phyloP scores from a whole-genome alignment of 2,888 invertebrate genomes.

The Troides aeacus region DNA sequence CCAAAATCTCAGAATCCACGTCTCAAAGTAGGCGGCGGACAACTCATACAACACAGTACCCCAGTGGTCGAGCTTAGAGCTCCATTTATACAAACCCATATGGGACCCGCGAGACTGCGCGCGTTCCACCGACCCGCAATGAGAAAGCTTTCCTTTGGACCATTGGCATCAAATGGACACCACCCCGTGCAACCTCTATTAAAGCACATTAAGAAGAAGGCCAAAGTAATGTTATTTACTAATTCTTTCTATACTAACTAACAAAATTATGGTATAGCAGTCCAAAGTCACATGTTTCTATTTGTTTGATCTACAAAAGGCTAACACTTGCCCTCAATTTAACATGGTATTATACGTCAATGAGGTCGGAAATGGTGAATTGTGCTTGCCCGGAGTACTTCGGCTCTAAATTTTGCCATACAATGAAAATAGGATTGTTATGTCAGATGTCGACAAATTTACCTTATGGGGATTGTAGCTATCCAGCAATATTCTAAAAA shows the following conservation, averaged over 20 bases:
- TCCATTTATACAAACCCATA: slow-evolving; percentile 97
- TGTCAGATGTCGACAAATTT: too few species aligned
- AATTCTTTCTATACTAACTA: background rate
- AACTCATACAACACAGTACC: slow-evolving; percentile 97
- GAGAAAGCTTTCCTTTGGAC: slow-evolving; percentile 92
- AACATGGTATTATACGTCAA: too few species aligned
- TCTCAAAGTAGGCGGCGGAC: slow-evolving; percentile 93
- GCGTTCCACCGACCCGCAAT: slow-evolving; percentile 96
- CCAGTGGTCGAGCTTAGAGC: slow-evolving; percentile 96
- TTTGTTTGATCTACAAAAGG: too few species aligned
- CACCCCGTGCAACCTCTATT: slow-evolving; percentile 91
- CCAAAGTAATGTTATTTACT: slow-evolving; percentile 78
- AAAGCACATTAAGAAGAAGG: slow-evolving; percentile 95
- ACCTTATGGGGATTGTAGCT: too few species aligned
- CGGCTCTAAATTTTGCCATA: too few species aligned
- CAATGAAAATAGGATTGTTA: too few species aligned
- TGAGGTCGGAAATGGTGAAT: too few species aligned
- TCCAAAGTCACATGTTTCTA: too few species aligned
- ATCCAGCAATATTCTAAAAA: too few species aligned
- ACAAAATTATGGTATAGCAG: background rate
- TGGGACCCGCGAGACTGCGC: slow-evolving; percentile 86
- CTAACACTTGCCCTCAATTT: too few species aligned
- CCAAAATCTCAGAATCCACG: slow-evolving; percentile 91
- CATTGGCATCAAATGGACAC: slow-evolving; percentile 84
- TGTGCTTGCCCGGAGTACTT: too few species aligned